These are phyloP conservation scores for Cairina moschata DNA, from an alignment of 2,113 vertebrate genomes.

Conservation along the genomic window DNA sequence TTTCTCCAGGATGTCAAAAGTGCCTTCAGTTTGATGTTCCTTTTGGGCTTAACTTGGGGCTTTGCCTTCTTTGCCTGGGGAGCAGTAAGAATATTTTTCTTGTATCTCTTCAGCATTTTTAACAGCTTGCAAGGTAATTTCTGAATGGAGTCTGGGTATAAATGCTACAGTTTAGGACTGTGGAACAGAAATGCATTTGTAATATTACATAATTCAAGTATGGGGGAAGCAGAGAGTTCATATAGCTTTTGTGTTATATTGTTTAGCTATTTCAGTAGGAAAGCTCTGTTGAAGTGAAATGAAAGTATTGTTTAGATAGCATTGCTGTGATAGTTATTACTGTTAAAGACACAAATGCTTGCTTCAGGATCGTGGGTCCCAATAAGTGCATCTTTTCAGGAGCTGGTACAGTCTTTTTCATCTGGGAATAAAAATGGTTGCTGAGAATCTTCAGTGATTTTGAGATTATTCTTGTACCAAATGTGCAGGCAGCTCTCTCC, in stretches of 20 bases:
- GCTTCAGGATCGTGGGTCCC: neutral
- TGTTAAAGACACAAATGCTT: neutral
- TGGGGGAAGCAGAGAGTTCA: neutral
- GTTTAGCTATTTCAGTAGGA: neutral
- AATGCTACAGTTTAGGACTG: neutral
- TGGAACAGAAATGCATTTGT: neutral
- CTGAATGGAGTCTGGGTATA: neutral
- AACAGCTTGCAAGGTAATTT: slow-evolving; percentile 88
- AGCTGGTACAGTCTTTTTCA: neutral
- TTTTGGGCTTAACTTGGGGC: slow-evolving; percentile 89
- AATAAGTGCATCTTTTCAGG: neutral
- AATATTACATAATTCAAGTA: neutral
- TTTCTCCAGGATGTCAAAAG: slow-evolving; percentile 80
- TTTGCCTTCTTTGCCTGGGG: slow-evolving; percentile 87
- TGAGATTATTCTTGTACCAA: neutral
- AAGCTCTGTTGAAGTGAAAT: neutral
- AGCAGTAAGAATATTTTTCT: slow-evolving; percentile 73
- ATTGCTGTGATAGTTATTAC: neutral
- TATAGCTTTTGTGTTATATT: neutral
- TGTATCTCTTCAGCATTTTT: slow-evolving; percentile 87
- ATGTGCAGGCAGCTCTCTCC: neutral
- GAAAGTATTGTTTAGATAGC: neutral
- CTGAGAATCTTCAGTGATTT: neutral
- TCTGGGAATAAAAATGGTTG: neutral
- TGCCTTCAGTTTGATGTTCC: slow-evolving; percentile 83